Evolutionary conservation across 2,113 vertebrate genomes (phyloP), one percentile per base, ranked within the genome.

Genomic region (Oxyura jamaicensis): DNA sequence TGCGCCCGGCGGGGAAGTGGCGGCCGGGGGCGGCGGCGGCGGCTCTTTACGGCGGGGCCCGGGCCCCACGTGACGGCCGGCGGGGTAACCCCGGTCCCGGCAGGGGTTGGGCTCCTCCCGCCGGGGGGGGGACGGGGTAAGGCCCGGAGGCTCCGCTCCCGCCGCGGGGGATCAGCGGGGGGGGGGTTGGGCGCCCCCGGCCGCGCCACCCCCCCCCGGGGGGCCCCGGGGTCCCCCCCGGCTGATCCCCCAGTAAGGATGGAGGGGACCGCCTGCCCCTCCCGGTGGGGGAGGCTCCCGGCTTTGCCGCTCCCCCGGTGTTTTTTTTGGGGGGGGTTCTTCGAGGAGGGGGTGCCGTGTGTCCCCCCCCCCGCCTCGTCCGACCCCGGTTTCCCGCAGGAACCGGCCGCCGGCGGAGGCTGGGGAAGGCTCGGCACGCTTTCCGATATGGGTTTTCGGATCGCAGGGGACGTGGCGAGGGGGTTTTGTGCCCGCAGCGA

Each of bases 31-130:
- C 89, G 95, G 84, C 90, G 96, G 88, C 97, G 89, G 76, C 35
- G 96, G 97, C 97, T 92, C 97, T 98, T 98, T 97, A 97, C 96
- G 68, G 96, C 96, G 75, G 96, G 75, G 96, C 69, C 85, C 78
- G 94, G 48, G 44, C 44, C 87, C 96, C 98, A 98, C 98, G 98
- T 99, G 98, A 99, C 98, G 90, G 36, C 59, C 63, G 84, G 93
- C 62, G 86, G 72, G 98, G 98, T 97, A 97, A 97, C 95, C 88
- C 86, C 75, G 90, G 92, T 92, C 86, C 89, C 92, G 86, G 58
- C 50, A 41, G 23, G 93, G 90, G 71, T 79, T 96, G 95, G 96
- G 95, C 85, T 74, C 68, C 60, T 92, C 89, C 46, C 85, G 85
- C 8, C 67, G 6, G 44, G 21, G 22, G 39, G 77, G 79, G 84